Evolutionary conservation across 2,888 invertebrate species (phyloP).

Genomic region (Monopis laevigella): DNA sequence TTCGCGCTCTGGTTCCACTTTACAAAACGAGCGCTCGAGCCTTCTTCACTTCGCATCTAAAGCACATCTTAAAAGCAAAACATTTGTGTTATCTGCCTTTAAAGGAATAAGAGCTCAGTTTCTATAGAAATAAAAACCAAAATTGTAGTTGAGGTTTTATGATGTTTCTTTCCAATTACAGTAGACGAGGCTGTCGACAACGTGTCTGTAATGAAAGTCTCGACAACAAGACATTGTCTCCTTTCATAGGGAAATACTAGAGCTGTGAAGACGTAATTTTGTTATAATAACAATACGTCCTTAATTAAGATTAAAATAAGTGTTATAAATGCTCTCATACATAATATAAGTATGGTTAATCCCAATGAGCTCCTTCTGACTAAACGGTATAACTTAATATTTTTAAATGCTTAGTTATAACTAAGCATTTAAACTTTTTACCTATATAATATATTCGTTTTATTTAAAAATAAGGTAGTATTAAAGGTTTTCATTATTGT

Average conservation of each 20-base stretch:
- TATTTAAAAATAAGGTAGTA: no score
- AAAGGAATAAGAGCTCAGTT: slow-evolving; percentile 23
- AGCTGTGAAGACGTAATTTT: slow-evolving; percentile 4
- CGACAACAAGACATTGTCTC: slow-evolving; percentile 25
- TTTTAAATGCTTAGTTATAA: no score
- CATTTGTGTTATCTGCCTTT: slow-evolving; percentile 24
- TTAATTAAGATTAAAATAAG: no score
- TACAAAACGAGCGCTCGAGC: slow-evolving; percentile 32
- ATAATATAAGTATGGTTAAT: no score
- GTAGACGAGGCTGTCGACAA: slow-evolving; percentile 23
- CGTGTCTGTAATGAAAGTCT: slow-evolving; percentile 36
- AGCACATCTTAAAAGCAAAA: slow-evolving; percentile 42
- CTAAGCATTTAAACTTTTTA: no score
- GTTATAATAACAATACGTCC: no score
- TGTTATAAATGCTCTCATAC: no score
- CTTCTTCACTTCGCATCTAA: slow-evolving; percentile 23
- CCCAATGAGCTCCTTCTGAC: no score
- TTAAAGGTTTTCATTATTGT: no score
- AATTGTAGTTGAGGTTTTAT: slow-evolving; percentile 17
- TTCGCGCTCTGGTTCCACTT: slow-evolving; percentile 38
- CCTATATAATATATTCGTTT: no score
- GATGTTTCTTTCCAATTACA: slow-evolving; percentile 31
- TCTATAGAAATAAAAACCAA: slow-evolving; percentile 20
- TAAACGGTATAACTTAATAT: no score
- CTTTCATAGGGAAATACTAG: slow-evolving; percentile 16